Base-by-base conservation (phyloP, 2,888 invertebrate genomes). In the Adineta ricciae region DNA sequence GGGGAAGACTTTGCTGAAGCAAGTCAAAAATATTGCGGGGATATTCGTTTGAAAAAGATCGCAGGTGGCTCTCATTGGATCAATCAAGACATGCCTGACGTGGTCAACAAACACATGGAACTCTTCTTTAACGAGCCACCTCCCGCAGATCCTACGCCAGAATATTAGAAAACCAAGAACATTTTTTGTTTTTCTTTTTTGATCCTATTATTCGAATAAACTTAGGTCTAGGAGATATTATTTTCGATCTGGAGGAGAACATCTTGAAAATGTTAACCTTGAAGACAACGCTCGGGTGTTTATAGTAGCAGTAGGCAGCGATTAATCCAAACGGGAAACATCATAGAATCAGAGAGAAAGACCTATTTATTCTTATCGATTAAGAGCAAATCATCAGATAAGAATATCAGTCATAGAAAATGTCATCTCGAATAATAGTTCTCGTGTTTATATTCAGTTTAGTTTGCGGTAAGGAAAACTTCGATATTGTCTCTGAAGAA, bases 41-140 rank as follows among this genome's bases (percentile, higher is more conserved):
- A 93, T 87, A 93, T 92, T 87, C 91, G 90, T 19, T 90, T 94
- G 54, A 93, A 93, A 90, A 92, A 93, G 72, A 92, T 94, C 36
- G 92, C 93, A 85, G 92, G 92, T 50, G 92, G 93, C 5, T 93
- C 93, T 36, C 94, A 94, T 90, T 94, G 93, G 91, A 94, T 94
- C 0, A 94, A 94, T 88, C 93, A 94, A 89, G 94, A 94, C 89
- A 91, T 92, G 86, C 93, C 94, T 0, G 91, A 92, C 11, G 89
- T 91, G 86, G 93, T 94, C 86, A 94, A 94, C 89, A 91, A 91
- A 87, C 90, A 92, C 84, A 91, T 94, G 56, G 89, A 93, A 72
- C 93, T 93, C 87, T 94, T 93, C 86, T 85, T 89, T 9, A n/a
- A 78, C n/a, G 78, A 78, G 41, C 41, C 9, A 24, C n/a, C 78